phyloP scores from a whole-genome alignment of 2,888 invertebrate genomes.

The Andrena hattorfiana region DNA sequence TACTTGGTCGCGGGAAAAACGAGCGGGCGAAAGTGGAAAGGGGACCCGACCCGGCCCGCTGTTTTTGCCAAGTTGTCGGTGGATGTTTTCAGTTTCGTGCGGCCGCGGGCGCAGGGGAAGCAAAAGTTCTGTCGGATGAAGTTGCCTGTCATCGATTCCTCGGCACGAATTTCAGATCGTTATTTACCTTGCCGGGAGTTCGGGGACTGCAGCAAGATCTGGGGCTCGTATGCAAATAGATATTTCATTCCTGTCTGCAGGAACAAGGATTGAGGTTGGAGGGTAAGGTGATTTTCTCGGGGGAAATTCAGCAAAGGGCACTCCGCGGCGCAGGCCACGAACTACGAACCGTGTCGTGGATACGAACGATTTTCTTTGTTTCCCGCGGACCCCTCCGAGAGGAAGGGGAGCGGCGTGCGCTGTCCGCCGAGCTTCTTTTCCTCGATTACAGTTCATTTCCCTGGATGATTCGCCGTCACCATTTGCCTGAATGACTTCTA shows the following conservation, averaged over 20 bases:
- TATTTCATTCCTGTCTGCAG: slow-evolving; percentile 73
- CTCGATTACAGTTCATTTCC: slow-evolving; percentile 66
- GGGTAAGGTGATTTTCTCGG: slow-evolving; percentile 74
- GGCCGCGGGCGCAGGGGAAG: background rate
- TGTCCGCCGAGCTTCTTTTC: slow-evolving; percentile 32
- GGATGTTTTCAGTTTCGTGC: background rate
- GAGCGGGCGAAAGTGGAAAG: background rate
- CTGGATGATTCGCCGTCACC: slow-evolving; percentile 51
- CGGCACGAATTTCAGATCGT: slow-evolving; percentile 63
- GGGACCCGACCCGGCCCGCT: background rate
- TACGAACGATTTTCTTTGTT: slow-evolving; percentile 57
- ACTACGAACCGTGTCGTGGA: slow-evolving; percentile 58
- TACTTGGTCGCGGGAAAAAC: background rate
- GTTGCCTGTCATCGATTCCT: slow-evolving; percentile 37
- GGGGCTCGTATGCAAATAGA: slow-evolving; percentile 72
- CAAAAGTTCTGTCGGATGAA: slow-evolving; percentile 18
- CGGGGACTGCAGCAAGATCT: slow-evolving; percentile 53
- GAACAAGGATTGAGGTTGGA: slow-evolving; percentile 67
- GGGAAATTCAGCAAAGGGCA: slow-evolving; percentile 73
- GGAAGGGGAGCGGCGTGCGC: background rate
- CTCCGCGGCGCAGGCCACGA: slow-evolving; percentile 49
- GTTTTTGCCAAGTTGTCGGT: slow-evolving; percentile 4
- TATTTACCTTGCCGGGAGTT: slow-evolving; percentile 66
- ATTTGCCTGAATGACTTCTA: background rate
- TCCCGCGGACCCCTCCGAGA: slow-evolving; percentile 9